Evolutionary conservation across 1,140 invertebrate species (phyloP), one percentile per base, ranked within the genome.

Genomic region (Micrasema minimum): DNA sequence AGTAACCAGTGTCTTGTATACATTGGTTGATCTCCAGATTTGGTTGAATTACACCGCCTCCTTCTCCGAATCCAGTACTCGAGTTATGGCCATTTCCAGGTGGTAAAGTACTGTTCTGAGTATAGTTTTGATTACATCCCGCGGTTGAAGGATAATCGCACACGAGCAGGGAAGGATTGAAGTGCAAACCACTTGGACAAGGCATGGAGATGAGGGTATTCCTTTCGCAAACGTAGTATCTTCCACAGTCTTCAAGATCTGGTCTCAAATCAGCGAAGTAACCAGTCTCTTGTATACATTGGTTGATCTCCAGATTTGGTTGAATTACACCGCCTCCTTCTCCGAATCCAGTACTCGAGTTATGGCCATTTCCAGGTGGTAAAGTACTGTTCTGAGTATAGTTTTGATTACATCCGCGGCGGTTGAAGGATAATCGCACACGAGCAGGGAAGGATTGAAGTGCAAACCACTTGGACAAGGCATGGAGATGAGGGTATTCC

Each of bases 171-270:
- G 75, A 38, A 4, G 83, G 72, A 73, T 89, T 87, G 78, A 88
- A 90, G 53, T 85, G 82, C 0, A 89, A 77, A 0, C 80, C 83
- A 3, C 67, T 51, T 1, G 85, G 83, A 71, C 89, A 90, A 6
- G 55, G 5, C 77, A 83, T 82, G 9, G 81, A 76, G 11, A 85
- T 78, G 1, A 85, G 80, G n/a, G 72, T 59, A 0, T 84, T 85
- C 7, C 77, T 79, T 1, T 82, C 78, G 72, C 90, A 91, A 12
- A 84, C 82, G 76, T 87, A 90, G 73, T 86, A 91, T 53, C 79
- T 85, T 2, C 78, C 75, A 73, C 89, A 90, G 66, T 87, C 81
- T 2, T 77, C 66, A 0, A 83, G 80, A 72, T 89, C 81, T 1
- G 80, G 72, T 38, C 87, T 75, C 18, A 73, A 35, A 41, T 73